phyloP scores from a whole-genome alignment of 2,888 invertebrate genomes.

The Cheilosia vernalis region DNA sequence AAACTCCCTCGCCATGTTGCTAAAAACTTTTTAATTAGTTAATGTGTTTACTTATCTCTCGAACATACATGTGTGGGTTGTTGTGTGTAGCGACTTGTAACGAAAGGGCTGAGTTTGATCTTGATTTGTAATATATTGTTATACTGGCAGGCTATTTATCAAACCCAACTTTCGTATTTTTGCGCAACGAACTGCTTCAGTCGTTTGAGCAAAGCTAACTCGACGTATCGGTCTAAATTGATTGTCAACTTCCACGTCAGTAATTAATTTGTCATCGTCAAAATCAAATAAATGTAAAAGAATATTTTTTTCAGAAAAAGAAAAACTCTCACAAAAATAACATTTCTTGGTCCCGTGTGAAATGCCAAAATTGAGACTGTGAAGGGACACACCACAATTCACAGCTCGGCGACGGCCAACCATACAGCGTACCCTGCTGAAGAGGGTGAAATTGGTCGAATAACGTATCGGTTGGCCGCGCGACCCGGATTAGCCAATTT shows the following conservation, averaged over 20 bases:
- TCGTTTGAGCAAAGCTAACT: conserved; percentile 10
- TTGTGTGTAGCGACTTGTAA: background rate
- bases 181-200: conserved; percentile 15
- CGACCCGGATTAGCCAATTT: conserved; percentile 53
- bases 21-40: conserved; percentile 39
- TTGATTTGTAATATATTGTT: background rate
- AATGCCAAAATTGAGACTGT: conserved; percentile 32
- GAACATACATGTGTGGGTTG: background rate
- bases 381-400: background rate
- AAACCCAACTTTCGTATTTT: background rate
- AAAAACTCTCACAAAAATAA: conserved; percentile 37
- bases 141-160: conserved; percentile 14
- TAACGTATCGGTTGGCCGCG: conserved; percentile 34
- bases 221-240: conserved; percentile 40
- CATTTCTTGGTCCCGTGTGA: conserved; percentile 64
- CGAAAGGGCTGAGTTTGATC: conserved; percentile 26
- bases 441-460: conserved; percentile 18
- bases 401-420: background rate
- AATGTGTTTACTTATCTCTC: conserved; percentile 25
- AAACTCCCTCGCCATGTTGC: background rate
- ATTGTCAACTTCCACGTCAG: conserved; percentile 45
- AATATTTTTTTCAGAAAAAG: conserved; percentile 26
- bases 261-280: conserved; percentile 71
- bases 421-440: background rate
- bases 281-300: conserved; percentile 35